A percentile compares a stretch with the other conserved stretches of the same genome.
Evolutionary conservation across 2,113 vertebrate genomes (phyloP).

Genomic region (Lucifuga dentata): DNA sequence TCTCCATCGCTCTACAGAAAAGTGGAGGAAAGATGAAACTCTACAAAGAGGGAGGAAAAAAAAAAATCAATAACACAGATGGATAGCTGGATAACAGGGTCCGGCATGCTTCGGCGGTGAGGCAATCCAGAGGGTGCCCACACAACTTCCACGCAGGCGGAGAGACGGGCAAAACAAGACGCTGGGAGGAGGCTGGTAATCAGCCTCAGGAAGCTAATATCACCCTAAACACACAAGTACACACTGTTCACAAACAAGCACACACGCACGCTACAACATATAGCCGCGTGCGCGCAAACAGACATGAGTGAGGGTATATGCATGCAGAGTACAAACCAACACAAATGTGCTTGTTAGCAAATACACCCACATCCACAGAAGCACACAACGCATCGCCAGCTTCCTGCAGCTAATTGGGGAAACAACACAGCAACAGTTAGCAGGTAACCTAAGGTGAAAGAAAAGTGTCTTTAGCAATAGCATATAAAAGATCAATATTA

Average conservation of each 20-base stretch:
- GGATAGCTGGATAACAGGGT: conserved; percentile 85
- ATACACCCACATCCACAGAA: not conserved
- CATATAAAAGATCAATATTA: conserved; percentile 50
- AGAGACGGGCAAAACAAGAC: conserved; percentile 76
- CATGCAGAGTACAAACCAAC: conserved; percentile 1
- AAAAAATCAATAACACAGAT: conserved; percentile 87
- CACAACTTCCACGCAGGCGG: conserved; percentile 83
- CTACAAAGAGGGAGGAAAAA: conserved; percentile 71
- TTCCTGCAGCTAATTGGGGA: conserved; percentile 15
- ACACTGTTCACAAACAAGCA: conserved; percentile 53
- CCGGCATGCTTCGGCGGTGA: conserved; percentile 83
- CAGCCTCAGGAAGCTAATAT: conserved; percentile 77
- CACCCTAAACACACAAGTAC: conserved; percentile 64
- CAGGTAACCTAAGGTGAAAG: conserved; percentile 42
- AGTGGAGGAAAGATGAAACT: conserved; percentile 85
- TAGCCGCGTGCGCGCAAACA: conserved; percentile 7
- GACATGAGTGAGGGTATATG: not conserved
- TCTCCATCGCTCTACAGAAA: conserved; percentile 75
- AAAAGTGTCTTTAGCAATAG: conserved; percentile 29
- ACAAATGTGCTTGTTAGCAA: not conserved
- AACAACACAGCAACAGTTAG: conserved; percentile 24
- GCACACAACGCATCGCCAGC: not conserved
- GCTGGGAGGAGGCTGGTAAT: conserved; percentile 75
- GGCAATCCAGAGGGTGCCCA: conserved; percentile 86
- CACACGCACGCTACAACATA: conserved; percentile 31